A percentile compares a stretch with the other conserved stretches of the same genome.
Conservation (phyloP, 2,113 vertebrate species). For the Sinocyclocheilus grahami region DNA sequence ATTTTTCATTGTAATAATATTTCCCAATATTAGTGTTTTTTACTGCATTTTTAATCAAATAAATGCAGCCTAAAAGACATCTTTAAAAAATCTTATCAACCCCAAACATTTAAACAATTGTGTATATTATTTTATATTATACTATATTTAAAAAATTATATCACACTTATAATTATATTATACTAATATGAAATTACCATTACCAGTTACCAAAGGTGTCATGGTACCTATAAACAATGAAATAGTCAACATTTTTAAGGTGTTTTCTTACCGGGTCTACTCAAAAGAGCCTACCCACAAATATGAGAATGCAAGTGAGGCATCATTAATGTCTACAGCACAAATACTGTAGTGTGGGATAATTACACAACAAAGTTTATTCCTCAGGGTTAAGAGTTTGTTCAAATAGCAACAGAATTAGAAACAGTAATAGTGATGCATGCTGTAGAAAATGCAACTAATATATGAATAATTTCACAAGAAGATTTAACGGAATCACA, state of each 20-base stretch:
- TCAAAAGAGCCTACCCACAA: neutral
- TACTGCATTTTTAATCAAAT: too few relatives aligned
- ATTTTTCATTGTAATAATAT: too few relatives aligned
- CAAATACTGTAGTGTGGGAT: neutral
- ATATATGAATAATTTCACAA: neutral
- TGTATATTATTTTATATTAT: neutral
- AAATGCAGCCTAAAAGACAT: too few relatives aligned
- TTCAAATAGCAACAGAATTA: neutral
- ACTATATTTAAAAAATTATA: neutral
- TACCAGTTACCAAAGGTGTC: neutral
- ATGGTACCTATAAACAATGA: neutral
- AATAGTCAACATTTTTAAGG: neutral
- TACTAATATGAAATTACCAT: neutral
- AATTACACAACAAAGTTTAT: neutral
- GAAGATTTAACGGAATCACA: slow-evolving; percentile 17
- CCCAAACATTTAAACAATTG: neutral
- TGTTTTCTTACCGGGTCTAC: neutral
- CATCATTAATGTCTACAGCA: neutral
- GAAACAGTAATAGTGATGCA: neutral
- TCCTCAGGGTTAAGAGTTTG: neutral
- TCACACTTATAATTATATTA: neutral
- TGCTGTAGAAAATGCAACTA: neutral
- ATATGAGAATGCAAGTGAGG: neutral
- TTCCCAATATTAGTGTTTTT: too few relatives aligned
- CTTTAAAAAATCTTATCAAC: too few relatives aligned